Conservation (phyloP, 1,140 invertebrate genomes). For the Chionoecetes opilio region DNA sequence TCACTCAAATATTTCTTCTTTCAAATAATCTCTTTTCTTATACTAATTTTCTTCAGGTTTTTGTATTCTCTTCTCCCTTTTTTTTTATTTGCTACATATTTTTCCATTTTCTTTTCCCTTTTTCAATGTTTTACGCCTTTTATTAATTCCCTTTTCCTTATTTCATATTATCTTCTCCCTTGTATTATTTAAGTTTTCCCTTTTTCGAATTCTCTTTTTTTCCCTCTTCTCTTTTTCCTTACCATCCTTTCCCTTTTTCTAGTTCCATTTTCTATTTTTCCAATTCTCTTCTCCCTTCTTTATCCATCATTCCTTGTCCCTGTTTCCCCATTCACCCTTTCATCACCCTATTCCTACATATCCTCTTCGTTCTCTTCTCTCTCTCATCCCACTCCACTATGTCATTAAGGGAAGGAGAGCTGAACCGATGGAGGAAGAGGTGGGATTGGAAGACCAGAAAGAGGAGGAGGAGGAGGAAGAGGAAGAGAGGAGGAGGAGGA, state of each 20-base stretch:
- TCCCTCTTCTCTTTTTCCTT: not conserved
- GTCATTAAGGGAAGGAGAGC: conserved; percentile 20
- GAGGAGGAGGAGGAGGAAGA: not conserved
- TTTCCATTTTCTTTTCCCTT: not conserved
- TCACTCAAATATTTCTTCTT: too few species aligned
- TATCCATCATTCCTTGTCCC: not conserved
- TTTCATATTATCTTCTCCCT: too few species aligned
- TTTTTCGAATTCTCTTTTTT: not conserved
- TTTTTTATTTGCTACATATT: not conserved
- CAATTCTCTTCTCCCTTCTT: not conserved
- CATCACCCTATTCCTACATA: not conserved
- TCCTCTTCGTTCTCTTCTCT: not conserved
- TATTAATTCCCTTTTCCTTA: too few species aligned
- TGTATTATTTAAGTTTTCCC: too few species aligned
- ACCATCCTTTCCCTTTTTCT: not conserved
- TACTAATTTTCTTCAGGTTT: too few species aligned
- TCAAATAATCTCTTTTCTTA: not conserved
- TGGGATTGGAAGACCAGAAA: not conserved
- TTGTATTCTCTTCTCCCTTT: too few species aligned
- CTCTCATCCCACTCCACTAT: not conserved
- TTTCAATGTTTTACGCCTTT: not conserved
- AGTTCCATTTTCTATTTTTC: not conserved
- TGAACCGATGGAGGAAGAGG: not conserved
- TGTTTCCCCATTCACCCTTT: not conserved
- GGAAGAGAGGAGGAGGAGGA: not conserved